phyloP scores from a whole-genome alignment of 2,797 vertebrate genomes.

The Calcarius lapponicus region DNA sequence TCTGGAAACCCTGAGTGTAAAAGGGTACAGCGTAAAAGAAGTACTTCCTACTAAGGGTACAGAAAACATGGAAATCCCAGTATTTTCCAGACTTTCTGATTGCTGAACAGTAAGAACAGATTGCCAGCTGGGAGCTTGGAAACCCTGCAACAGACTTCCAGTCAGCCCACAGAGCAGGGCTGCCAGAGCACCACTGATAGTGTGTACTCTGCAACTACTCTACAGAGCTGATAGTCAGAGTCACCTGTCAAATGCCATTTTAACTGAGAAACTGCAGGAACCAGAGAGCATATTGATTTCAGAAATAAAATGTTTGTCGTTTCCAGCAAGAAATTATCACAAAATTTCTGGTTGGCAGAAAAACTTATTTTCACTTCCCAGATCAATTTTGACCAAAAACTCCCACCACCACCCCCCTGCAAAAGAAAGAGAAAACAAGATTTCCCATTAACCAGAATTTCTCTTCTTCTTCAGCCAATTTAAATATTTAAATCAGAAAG shows the following conservation, averaged over 20 bases:
- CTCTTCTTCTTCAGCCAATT: background rate
- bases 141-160: background rate
- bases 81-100: background rate
- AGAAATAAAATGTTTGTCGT: background rate
- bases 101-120: background rate
- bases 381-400: background rate
- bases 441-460: background rate
- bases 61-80: conserved; percentile 32
- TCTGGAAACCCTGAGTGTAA: background rate
- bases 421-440: background rate
- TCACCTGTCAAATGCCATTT: conserved; percentile 50
- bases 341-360: conserved; percentile 20
- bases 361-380: background rate
- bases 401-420: fast-evolving
- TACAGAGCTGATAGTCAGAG: background rate
- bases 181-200: background rate
- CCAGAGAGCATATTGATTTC: background rate
- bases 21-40: background rate
- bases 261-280: conserved; percentile 33
- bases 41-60: background rate
- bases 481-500: background rate
- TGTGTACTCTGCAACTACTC: background rate
- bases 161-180: background rate
- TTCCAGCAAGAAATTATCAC: background rate
- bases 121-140: background rate